phyloP scores from a whole-genome alignment of 2,888 invertebrate species.

The Dichetophora obliterata region DNA sequence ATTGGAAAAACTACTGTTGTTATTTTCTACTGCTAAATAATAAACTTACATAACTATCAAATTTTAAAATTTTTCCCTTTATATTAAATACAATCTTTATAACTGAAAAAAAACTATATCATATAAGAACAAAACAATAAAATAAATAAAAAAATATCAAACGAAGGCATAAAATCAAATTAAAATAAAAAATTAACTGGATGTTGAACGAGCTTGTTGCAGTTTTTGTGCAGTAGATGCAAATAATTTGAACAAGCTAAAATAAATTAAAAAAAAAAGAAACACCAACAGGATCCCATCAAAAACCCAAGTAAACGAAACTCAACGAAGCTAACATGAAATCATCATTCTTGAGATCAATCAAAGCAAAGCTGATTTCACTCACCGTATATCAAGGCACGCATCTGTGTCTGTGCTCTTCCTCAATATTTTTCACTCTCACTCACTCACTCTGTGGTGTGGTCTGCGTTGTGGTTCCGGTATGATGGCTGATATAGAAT shows the following conservation, averaged over 20 bases:
- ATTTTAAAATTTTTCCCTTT: no score
- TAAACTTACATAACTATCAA: no score
- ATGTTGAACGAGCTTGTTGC: neutral
- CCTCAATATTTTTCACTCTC: neutral
- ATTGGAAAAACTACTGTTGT: no score
- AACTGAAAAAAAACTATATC: no score
- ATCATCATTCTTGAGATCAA: slow-evolving; percentile 37
- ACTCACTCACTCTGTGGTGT: neutral
- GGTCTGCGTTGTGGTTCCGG: slow-evolving; percentile 45
- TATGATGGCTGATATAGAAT: slow-evolving; percentile 49
- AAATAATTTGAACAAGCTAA: neutral
- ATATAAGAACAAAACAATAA: no score
- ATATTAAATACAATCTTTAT: no score
- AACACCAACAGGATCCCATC: neutral
- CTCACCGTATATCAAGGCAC: neutral
- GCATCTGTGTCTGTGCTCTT: neutral
- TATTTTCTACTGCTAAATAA: no score
- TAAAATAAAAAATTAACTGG: neutral
- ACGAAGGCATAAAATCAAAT: neutral
- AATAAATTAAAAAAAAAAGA: neutral
- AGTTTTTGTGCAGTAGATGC: no score
- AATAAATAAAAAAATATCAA: no score
- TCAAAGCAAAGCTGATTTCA: slow-evolving; percentile 22
- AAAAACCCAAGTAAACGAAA: neutral
- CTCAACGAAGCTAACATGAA: neutral